Evolutionary conservation across 2,113 vertebrate species (phyloP).

Genomic region (Toxotes chatareus): DNA sequence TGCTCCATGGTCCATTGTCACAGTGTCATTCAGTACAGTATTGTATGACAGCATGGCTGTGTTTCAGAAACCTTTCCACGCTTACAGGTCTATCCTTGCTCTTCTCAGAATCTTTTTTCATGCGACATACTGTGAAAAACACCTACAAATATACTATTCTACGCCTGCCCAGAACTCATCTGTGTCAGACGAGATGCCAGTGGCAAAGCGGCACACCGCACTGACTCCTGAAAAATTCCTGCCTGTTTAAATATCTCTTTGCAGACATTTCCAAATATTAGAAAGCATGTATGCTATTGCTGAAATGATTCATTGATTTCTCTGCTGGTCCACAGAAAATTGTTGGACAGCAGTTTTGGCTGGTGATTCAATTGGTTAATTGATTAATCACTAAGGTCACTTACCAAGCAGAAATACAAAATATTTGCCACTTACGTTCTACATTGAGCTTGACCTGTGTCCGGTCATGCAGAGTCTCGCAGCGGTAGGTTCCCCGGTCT

Average conservation of each 20-base stretch:
- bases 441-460: conserved; percentile 93
- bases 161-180: not conserved
- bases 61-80: conserved; percentile 59
- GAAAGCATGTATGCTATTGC: not conserved
- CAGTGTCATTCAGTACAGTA: conserved; percentile 20
- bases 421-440: conserved; percentile 86
- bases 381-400: too few species aligned
- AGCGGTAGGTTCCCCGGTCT: conserved; percentile 92
- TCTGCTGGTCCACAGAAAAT: too few species aligned
- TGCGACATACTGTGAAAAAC: conserved; percentile 40
- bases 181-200: not conserved
- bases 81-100: conserved; percentile 49
- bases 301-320: too few species aligned
- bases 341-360: too few species aligned
- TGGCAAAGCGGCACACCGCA: not conserved
- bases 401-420: too few species aligned
- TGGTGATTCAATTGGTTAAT: too few species aligned
- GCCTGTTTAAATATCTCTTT: not conserved
- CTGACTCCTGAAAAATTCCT: not conserved
- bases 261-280: not conserved
- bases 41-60: conserved; percentile 43
- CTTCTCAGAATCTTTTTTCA: conserved; percentile 55
- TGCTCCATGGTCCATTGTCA: conserved; percentile 26
- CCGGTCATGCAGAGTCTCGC: conserved; percentile 92
- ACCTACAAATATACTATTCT: conserved; percentile 3